Evolutionary conservation across 2,888 invertebrate genomes (phyloP), one percentile per base, ranked within the genome.

Genomic region (Apotomis turbidana): DNA sequence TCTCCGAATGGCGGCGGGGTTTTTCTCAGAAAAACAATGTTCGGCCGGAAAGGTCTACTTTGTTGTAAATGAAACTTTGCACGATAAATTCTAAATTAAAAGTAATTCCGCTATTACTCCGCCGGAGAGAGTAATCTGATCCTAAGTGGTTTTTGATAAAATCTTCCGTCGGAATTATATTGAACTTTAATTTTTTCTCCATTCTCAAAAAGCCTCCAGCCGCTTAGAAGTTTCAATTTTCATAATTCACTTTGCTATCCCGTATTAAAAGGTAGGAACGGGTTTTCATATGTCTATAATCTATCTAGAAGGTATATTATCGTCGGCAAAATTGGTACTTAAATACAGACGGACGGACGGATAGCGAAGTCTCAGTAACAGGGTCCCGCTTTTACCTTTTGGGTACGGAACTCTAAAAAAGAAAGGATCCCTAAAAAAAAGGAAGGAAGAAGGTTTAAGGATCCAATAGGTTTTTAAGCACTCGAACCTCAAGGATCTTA

Each of bases 51-150:
- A 64, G 57, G 62, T 58, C 61, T 51, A 64, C 59, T 61, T 71
- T 57, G 61, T 68, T 61, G 57, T 67, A 71, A 71, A 71, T 71
- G 55, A 71, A 68, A 68, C 67, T 71, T 71, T 68, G 57, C 61
- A 61, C 67, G 71, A 67, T 71, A 71, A 71, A 71, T 71, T 71
- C 51, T 68, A 62, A 68, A 71, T 71, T 71, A 71, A 71, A 71
- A 71, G 71, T 68, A 71, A 71, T 71, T 57, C 67, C 67, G 71
- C 61, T 68, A 71, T 71, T 71, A 68, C 67, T 62, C 36, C 5
- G 55, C 61, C 41, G 41, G 41, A 55, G 66, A 61, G 62, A 67
- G 71, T 68, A 68, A 71, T 71, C 67, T 59, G 71, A 71, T 71
- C 61, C 57, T 68, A 71, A 71, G 71, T 68, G 67, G 60, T 71